Evolutionary conservation across 2,113 vertebrate species (phyloP), one percentile per base, ranked within the genome.

Genomic region (Neolamprologus tretocephalus): DNA sequence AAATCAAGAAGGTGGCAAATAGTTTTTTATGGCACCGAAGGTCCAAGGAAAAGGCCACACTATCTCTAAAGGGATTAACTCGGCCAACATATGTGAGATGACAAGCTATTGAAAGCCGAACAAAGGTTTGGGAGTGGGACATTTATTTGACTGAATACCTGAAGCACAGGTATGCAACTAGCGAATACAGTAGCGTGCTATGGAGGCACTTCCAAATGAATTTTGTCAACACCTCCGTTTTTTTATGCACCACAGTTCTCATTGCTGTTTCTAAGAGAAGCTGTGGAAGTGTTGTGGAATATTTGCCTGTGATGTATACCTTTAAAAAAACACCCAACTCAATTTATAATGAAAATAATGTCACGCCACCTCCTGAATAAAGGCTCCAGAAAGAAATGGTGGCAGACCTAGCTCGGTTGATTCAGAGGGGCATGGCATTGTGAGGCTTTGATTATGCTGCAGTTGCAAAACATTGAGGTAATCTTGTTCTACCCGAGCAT

Each of bases 371-470:
- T 49, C 4, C 26, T 37, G 23, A 55, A 91, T 80, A 84, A 89
- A 85, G 71, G 57, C n/a, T 45, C 23, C 42, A 54, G 23, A 80
- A 71, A 73, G 71, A 54, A 88, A 86, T 61, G 83, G 37, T 80
- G 51, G 73, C 86, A 84, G 13, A 28, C 83, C 47, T 80, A 80
- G 89, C 68, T 87, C 23, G 53, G 83, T 33, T 88, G 84, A 92
- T 91, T 90, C 89, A 89, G 84, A 94, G 87, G 84, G 85, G 45
- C 86, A 84, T 86, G 91, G 90, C 89, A 85, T 92, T 87, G 90
- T 83, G 49, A 81, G 58, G 42, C 89, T 94, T 92, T 94, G 93
- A 96, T 95, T 94, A 92, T 85, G 88, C 91, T 94, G 89, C 90
- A 83, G 93, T 88, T 80, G 89, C 87, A 91, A 80, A 88, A 88